Percentiles rank a stretch among this genome's conserved stretches.
phyloP scores from a whole-genome alignment of 64 coral and sea anemone genomes.

The Porites australiensis region DNA sequence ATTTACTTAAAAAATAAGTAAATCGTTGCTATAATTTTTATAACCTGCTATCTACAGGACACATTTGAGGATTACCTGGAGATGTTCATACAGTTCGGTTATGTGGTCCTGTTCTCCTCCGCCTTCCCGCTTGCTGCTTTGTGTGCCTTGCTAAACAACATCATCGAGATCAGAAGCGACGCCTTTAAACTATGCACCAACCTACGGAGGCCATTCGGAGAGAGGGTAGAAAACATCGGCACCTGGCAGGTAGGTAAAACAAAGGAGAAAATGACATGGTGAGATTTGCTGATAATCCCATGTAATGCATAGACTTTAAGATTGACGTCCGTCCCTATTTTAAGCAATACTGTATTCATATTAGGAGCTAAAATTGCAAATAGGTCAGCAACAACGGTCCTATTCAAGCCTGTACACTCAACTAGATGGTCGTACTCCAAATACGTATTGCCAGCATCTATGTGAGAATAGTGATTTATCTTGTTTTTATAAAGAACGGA shows the following conservation, averaged over 20 bases:
- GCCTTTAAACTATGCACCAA: conserved; percentile 99
- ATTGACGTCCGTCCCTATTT: no score
- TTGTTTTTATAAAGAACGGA: no score
- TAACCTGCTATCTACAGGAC: conserved; percentile 65
- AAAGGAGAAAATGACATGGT: not conserved
- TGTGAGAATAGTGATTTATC: no score
- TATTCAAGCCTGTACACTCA: not conserved
- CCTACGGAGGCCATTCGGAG: conserved; percentile 89
- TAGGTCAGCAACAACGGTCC: no score
- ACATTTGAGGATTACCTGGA: conserved; percentile 99
- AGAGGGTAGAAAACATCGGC: conserved; percentile 95
- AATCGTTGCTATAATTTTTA: not conserved
- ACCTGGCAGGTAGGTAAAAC: conserved; percentile 92
- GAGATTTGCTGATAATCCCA: not conserved
- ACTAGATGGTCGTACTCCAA: no score
- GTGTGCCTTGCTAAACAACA: conserved; percentile 97
- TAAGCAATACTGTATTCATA: no score
- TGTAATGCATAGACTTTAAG: not conserved
- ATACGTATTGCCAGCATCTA: no score
- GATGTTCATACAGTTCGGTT: conserved; percentile 99
- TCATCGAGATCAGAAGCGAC: conserved; percentile 98
- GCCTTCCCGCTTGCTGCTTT: conserved; percentile 96
- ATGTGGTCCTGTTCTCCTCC: conserved; percentile 97
- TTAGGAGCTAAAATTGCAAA: no score
- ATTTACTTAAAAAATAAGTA: no score